Base-by-base conservation (phyloP, 2,888 invertebrate species). In the Teleiodes luculella region DNA sequence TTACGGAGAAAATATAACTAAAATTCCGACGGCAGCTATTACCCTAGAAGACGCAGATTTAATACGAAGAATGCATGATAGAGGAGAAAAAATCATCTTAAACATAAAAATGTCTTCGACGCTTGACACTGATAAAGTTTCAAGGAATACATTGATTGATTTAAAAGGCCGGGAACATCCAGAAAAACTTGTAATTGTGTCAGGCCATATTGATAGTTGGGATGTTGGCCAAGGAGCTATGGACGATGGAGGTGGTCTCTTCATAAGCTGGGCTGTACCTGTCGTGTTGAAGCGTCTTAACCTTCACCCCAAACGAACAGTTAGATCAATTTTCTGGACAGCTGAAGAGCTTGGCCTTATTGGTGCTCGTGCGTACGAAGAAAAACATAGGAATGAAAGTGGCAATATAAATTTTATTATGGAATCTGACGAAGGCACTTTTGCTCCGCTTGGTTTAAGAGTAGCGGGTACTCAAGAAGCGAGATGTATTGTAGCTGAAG, bases 161-260 rank as follows among this genome's bases (percentile, higher is more conserved):
- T 84, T 94, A 8, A 82, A 76, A 66, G 95, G 95, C 0, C 76
- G 70, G 0, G 63, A 72, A 13, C 52, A 74, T 1, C 79, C 83
- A 2, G 84, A 88, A 14, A 80, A 82, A 58, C 84, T 94, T 0
- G 95, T 96, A 0, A 86, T 96, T 16, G 91, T 96, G 14, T 95
- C 95, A 2, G 96, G 96, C 11, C 96, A 96, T 76, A 88, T 96
- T 24, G 96, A 96, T 70, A 95, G 95, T 70, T 96, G 96, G 96
- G 96, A 96, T 78, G 95, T 96, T 10, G 96, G 96, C 1, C 92
- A 94, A 65, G 96, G 96, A 13, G 96, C 96, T 5, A 95, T 96
- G 95, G 96, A 96, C 73, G 96, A 96, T 66, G 96, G 94, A 20
- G 95, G 94, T 54, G 96, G 96, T 48, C 91, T 94, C 18, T 94